Conservation (phyloP, 92 coral and sea anemone genomes). For the Parazoanthus darwini region DNA sequence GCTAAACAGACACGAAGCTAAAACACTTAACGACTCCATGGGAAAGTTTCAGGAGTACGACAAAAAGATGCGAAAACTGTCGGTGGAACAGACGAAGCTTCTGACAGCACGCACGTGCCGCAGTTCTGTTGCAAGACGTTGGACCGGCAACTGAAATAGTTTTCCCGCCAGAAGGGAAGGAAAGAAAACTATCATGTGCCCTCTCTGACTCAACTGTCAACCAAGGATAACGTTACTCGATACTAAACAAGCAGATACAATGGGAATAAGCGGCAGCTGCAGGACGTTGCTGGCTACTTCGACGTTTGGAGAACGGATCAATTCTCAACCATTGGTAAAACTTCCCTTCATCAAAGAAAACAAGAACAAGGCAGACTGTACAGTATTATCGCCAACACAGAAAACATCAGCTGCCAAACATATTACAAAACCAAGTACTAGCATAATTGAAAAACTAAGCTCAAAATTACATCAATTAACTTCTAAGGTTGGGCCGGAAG, state of each 20-base stretch:
- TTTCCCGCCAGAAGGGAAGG: neutral
- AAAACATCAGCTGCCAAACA: neutral
- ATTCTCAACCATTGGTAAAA: conserved; percentile 21
- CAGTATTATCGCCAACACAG: neutral
- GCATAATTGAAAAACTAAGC: conserved; percentile 20
- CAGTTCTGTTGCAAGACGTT: conserved; percentile 7
- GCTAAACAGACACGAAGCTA: conserved; percentile 21
- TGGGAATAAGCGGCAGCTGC: neutral
- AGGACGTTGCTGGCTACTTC: neutral
- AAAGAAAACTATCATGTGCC: conserved; percentile 13
- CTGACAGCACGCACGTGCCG: conserved; percentile 13
- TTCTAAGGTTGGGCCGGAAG: conserved; percentile 7
- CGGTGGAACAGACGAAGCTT: conserved; percentile 32
- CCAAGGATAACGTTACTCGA: conserved; percentile 6
- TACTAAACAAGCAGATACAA: neutral
- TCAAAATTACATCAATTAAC: conserved; percentile 10
- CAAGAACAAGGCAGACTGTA: neutral
- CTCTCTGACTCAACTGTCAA: conserved; percentile 32
- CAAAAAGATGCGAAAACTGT: conserved; percentile 21
- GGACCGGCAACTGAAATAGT: neutral
- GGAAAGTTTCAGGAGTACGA: conserved; percentile 28
- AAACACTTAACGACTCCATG: conserved; percentile 35
- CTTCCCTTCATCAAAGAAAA: conserved; percentile 10
- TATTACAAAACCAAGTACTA: neutral
- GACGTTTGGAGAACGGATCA: conserved; percentile 3